Base-by-base conservation (phyloP, 2,113 vertebrate genomes). In the Oriolus oriolus region DNA sequence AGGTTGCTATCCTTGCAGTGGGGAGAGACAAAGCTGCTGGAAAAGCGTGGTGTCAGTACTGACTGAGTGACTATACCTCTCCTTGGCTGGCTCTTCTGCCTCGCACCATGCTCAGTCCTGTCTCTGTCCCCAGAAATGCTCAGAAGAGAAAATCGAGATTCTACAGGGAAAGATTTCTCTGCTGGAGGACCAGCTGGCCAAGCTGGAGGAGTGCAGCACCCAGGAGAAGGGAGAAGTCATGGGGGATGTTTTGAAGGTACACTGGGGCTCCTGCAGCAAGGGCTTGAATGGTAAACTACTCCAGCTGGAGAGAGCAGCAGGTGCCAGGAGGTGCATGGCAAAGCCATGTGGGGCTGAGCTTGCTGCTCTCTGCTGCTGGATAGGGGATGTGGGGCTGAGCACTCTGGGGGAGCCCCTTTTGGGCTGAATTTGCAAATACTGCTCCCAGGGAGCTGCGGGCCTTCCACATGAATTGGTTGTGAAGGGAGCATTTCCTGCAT, bases 181-280 rank as follows among this genome's bases (percentile, higher is more conserved):
- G 95, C 95, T 99, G 84, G 98, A 99, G 79, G 99, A 99, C 11
- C 98, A 98, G 65, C 76, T 99, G 71, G 91, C 94, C 28, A 98
- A 79, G 60, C 95, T 98, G 33, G 88, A 41, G 10, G 96, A 98
- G 4, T 73, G 92, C 71, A 96, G 96, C 16, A 11, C 73, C 47
- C 96, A 97, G 59, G 98, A 98, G 86, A 98, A 97, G 56, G 99
- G 99, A 28, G 99, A 99, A 91, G 99, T 99, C 75, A 98, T 99
- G 97, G 98, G 98, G 1, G 98, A 99, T 2, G 33, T 98, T 73
- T 97, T 99, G 90, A 98, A 99, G 99, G 99, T 98, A 97, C 5
- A 2, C 0, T 47, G 53, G 16, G 56, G 23, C 23, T 10, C 9
- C 39, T 30, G 2, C 39, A 33, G 42, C 0, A 1, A 41, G 30